phyloP scores from a whole-genome alignment of 2,888 invertebrate species.

The Netelia virgata region DNA sequence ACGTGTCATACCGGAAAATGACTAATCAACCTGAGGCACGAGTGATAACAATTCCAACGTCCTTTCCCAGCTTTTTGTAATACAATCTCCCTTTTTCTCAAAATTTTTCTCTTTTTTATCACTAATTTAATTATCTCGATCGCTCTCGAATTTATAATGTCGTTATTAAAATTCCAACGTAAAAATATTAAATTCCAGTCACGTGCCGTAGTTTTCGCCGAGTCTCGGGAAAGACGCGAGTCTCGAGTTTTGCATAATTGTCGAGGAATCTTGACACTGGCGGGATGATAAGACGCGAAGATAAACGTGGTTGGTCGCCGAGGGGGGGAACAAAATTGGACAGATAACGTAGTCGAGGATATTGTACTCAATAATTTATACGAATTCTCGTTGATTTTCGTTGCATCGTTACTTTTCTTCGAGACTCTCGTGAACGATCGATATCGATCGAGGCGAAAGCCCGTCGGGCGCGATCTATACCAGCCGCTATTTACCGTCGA shows the following conservation, averaged over 20 bases:
- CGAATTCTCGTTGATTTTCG: constrained; percentile 5
- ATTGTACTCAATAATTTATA: constrained; percentile 25
- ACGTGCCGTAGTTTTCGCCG: constrained; percentile 35
- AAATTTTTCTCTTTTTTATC: no score
- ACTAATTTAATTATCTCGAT: no score
- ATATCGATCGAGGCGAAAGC: background rate
- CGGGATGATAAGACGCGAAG: background rate
- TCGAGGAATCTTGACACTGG: constrained; percentile 15
- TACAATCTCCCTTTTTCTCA: no score
- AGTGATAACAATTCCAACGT: constrained; percentile 8
- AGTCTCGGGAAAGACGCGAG: background rate
- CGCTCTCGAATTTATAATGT: no score
- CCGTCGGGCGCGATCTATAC: background rate
- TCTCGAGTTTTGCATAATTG: constrained; percentile 53
- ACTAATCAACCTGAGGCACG: background rate
- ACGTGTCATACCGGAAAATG: no score
- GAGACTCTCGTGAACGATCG: background rate
- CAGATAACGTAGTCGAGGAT: no score
- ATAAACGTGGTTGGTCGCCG: background rate
- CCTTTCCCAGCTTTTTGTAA: background rate
- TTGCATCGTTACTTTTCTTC: background rate
- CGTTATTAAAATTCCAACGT: no score
- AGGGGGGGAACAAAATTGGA: no score
- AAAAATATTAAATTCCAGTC: constrained; percentile 41
- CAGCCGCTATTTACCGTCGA: background rate